Base-by-base conservation (phyloP, 2,797 vertebrate species). In the Nasua narica region DNA sequence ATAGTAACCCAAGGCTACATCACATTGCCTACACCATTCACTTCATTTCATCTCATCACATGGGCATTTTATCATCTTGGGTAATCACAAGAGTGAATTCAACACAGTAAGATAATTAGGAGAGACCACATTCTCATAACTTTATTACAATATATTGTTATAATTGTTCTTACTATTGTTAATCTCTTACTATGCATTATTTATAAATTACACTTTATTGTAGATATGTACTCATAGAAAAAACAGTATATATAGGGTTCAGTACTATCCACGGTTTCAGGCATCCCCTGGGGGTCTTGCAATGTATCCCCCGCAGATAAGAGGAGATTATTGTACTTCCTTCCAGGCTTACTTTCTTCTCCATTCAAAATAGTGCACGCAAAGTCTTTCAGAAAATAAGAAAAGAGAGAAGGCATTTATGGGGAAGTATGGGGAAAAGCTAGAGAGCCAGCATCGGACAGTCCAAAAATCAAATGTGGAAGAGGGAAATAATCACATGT, bases 331-430 rank as follows among this genome's bases (percentile, higher is more conserved):
- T 19, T 35, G 3, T 52, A 52, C 76, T 89, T 16, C 40, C 79
- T 87, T 92, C 76, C 79, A 94, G 62, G 35, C 90, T 77, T 91
- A 89, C 5, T 72, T 86, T 76, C 32, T 69, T 84, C 74, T 94
- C 54, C 62, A 94, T 69, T 92, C 86, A 95, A 96, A 94, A 91
- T 77, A 94, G 88, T 87, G 50, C 50, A 52, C 10, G 89, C 15
- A 50, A 25, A 92, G 11, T 88, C 32, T 90, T 56, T 91, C 70
- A 95, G 69, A 90, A 95, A 94, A 91, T 65, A 76, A 18, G 79
- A 15, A 54, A 94, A 91, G 35, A 88, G 27, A 56, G 62, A 95
- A 87, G 37, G 27, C n/a, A 93, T 37, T 69, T 48, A 91, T 14
- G 32, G 29, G 48, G 50, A 15, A n/a, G 35, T 67, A 18, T 2